Conservation (phyloP, 1,140 invertebrate genomes). For the Hypothenemus hampei region DNA sequence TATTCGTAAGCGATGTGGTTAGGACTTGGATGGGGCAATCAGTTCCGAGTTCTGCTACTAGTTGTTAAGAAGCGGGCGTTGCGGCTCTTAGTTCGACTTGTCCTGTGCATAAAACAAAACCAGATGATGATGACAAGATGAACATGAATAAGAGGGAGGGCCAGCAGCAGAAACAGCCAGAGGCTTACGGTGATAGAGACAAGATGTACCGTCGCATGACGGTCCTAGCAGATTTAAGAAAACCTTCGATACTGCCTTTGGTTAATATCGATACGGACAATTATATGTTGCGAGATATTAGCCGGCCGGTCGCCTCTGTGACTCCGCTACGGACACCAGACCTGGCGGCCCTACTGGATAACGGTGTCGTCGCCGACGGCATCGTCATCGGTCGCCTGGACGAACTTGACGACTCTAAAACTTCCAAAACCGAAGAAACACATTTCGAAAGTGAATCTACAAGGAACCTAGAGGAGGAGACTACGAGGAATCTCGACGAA, state of each 20-base stretch:
- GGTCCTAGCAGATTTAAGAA: conserved; percentile 26
- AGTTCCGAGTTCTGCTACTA: conserved; percentile 30
- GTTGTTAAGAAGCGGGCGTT: conserved; percentile 26
- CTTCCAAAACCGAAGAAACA: too few species aligned
- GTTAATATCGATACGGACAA: conserved; percentile 55
- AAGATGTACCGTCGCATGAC: conserved; percentile 35
- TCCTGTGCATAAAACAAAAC: conserved; percentile 20
- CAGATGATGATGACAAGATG: conserved; percentile 36
- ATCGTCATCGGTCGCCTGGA: conserved; percentile 13
- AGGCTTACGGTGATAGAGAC: conserved; percentile 19
- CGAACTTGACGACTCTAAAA: conserved; percentile 9
- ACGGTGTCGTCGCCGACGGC: conserved; percentile 14
- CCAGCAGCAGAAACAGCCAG: conserved; percentile 23
- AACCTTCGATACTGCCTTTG: conserved; percentile 28
- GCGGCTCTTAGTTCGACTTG: conserved; percentile 13
- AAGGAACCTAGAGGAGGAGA: too few species aligned
- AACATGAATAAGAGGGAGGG: conserved; percentile 32
- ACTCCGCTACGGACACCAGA: conserved; percentile 29
- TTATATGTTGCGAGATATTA: conserved; percentile 54
- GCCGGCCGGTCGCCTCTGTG: conserved; percentile 36
- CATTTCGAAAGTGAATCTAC: too few species aligned
- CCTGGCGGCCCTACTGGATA: conserved; percentile 40
- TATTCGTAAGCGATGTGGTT: conserved; percentile 22
- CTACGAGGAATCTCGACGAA: too few species aligned
- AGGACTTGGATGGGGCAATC: conserved; percentile 4